Conservation (phyloP, 2,888 invertebrate species). For the Rugalucina vietnamica region DNA sequence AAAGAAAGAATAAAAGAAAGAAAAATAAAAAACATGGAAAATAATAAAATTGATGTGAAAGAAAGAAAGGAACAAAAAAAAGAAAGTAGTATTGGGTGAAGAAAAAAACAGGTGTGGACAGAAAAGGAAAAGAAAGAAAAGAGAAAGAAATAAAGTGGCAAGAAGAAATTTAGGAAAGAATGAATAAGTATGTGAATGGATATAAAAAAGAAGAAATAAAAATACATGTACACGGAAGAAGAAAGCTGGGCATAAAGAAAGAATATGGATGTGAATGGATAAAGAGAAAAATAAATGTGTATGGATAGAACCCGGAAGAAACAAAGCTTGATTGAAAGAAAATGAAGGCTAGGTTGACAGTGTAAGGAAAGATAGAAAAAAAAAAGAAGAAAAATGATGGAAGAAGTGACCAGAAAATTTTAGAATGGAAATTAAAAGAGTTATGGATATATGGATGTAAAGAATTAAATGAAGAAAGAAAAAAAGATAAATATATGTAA, state of each 20-base stretch:
- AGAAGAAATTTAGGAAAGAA: not conserved
- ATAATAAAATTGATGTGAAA: too few relatives aligned
- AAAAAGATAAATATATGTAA: not conserved
- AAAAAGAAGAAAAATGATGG: not conserved
- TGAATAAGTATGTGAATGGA: not conserved
- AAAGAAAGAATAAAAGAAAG: too few relatives aligned
- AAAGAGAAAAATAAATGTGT: not conserved
- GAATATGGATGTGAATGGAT: too few relatives aligned
- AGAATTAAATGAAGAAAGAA: not conserved
- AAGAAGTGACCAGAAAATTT: too few relatives aligned
- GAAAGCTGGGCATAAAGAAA: not conserved
- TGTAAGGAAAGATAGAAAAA: not conserved
- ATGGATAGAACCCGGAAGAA: not conserved
- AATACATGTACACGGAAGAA: not conserved
- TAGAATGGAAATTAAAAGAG: too few relatives aligned
- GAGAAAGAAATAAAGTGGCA: not conserved
- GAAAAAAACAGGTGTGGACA: not conserved
- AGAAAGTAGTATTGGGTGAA: not conserved
- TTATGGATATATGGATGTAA: too few relatives aligned
- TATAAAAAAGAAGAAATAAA: not conserved
- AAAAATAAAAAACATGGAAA: too few relatives aligned
- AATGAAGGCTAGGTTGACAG: not conserved
- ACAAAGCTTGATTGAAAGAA: not conserved
- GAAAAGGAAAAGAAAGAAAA: not conserved
- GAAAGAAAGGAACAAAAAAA: not conserved